Percentiles rank a stretch among this genome's conserved stretches.
Evolutionary conservation across 2,888 invertebrate genomes (phyloP).

Genomic region (Thysanoteuthis rhombus): DNA sequence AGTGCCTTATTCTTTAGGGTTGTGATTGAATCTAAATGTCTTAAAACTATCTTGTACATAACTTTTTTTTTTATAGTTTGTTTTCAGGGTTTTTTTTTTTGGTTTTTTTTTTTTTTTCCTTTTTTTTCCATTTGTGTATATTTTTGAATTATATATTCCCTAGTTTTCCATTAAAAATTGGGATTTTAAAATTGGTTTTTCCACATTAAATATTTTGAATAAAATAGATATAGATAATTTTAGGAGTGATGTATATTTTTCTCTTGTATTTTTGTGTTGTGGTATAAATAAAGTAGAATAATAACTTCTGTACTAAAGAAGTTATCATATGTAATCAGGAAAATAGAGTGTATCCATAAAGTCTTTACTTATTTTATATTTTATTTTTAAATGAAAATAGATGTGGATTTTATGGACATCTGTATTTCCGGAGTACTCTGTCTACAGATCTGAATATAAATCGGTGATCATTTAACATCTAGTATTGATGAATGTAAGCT

Average conservation of each 20-base stretch:
- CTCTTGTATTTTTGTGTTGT: not conserved
- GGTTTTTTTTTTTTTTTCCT: not conserved
- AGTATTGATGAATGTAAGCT: not conserved
- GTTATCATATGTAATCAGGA: not conserved
- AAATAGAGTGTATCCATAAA: too few relatives aligned
- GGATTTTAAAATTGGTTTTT: not conserved
- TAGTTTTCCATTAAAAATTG: too few relatives aligned
- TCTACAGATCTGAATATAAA: not conserved
- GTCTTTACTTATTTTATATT: too few relatives aligned
- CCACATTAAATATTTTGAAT: not conserved
- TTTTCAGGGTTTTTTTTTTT: not conserved
- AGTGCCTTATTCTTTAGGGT: not conserved
- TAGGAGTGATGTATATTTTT: not conserved
- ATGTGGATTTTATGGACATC: too few relatives aligned
- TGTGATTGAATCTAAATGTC: not conserved
- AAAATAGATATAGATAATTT: not conserved
- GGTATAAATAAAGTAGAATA: too few relatives aligned
- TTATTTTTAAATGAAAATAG: too few relatives aligned
- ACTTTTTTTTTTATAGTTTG: not conserved
- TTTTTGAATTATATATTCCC: too few relatives aligned
- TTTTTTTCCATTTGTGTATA: not conserved
- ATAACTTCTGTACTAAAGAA: too few relatives aligned
- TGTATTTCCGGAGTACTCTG: too few relatives aligned
- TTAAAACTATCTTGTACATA: not conserved
- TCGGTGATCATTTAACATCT: not conserved